phyloP scores from a whole-genome alignment of 1,140 invertebrate species.

The Brachionus paranguensis region DNA sequence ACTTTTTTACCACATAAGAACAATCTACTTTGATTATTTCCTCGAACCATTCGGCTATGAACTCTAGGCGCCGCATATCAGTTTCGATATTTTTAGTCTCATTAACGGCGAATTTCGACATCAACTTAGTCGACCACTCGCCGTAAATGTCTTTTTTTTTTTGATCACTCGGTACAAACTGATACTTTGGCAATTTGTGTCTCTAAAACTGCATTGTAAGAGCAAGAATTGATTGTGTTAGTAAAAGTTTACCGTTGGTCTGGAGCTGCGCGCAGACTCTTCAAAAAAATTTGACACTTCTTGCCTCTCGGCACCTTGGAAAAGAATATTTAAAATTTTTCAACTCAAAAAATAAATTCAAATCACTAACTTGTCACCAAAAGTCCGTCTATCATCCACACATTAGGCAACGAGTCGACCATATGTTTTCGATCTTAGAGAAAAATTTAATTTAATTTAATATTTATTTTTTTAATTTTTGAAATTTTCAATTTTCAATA shows the following conservation, averaged over 20 bases:
- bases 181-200: constrained; percentile 48
- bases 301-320: constrained; percentile 51
- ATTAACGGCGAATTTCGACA: constrained; percentile 48
- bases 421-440: constrained; percentile 54
- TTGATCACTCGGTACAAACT: constrained; percentile 48
- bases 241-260: constrained; percentile 48
- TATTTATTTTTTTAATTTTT: neutral
- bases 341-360: neutral
- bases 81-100: constrained; percentile 48
- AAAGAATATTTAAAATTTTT: neutral
- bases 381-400: constrained; percentile 54
- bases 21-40: constrained; percentile 47
- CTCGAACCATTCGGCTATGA: constrained; percentile 48
- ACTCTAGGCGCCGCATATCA: constrained; percentile 47
- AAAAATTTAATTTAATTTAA: constrained; percentile 23
- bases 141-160: constrained; percentile 42
- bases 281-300: constrained; percentile 53
- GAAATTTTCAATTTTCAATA: too few relatives aligned
- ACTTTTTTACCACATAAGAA: constrained; percentile 45
- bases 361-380: constrained; percentile 50
- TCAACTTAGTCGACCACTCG: constrained; percentile 46
- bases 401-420: constrained; percentile 52
- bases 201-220: constrained; percentile 45
- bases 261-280: constrained; percentile 49
- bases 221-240: neutral